Percentiles rank a stretch among this genome's conserved stretches.
phyloP scores from a whole-genome alignment of 2,888 invertebrate genomes.

The Criorhina ranunculi region DNA sequence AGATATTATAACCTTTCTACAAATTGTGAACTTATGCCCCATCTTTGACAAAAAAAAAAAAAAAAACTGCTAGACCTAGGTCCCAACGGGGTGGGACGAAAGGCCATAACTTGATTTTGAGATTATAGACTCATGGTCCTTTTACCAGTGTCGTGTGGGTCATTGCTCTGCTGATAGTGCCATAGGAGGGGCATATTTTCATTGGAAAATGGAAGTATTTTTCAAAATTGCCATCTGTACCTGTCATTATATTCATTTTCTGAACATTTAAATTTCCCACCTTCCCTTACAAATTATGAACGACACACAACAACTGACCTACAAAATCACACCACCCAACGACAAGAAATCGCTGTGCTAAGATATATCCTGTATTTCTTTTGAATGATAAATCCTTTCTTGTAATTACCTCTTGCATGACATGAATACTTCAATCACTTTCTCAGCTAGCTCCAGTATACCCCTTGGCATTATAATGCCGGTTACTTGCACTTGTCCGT shows the following conservation, averaged over 20 bases:
- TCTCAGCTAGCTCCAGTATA: not conserved
- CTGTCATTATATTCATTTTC: not conserved
- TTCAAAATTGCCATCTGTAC: too few relatives aligned
- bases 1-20: too few relatives aligned
- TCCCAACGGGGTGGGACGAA: too few relatives aligned
- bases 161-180: too few relatives aligned
- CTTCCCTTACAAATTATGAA: constrained; percentile 9
- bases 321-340: constrained; percentile 30
- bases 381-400: constrained; percentile 39
- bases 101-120: too few relatives aligned
- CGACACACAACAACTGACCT: constrained; percentile 28
- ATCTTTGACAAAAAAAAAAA: too few relatives aligned
- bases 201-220: too few relatives aligned
- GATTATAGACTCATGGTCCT: too few relatives aligned
- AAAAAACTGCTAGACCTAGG: too few relatives aligned
- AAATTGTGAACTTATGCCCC: too few relatives aligned
- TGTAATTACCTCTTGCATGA: constrained; percentile 47
- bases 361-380: constrained; percentile 39
- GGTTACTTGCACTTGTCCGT: constrained; percentile 63
- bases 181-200: too few relatives aligned
- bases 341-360: constrained; percentile 24
- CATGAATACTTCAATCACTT: constrained; percentile 28
- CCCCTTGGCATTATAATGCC: constrained; percentile 42
- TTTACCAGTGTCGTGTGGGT: too few relatives aligned
- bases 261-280: not conserved